Evolutionary conservation across 2,113 vertebrate species (phyloP), one percentile per base, ranked within the genome.

Genomic region (Triplophysa siluroides): DNA sequence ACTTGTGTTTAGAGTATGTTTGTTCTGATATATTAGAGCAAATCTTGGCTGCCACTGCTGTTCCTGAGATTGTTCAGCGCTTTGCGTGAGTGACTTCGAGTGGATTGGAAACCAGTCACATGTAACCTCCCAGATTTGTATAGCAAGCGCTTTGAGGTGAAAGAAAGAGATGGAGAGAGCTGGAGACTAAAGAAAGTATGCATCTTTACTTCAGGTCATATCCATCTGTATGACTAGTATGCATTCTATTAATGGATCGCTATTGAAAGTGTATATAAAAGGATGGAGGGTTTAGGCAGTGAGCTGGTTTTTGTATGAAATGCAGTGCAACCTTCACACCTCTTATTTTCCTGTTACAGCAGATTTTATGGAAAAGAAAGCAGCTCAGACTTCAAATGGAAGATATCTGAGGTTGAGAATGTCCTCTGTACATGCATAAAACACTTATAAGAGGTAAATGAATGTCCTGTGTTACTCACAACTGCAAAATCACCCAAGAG

Each of bases 361-460:
- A 87, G 81, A 80, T 79, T 92, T 86, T 88, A 87, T 86, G 67
- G 84, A 88, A 10, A 88, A 89, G 88, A 88, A 80, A 75, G 83
- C 84, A 14, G 81, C 74, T 84, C 68, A 54, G 75, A 82, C 87
- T 87, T 87, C 85, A 89, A 89, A 89, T 68, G 77, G 64, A 85
- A 77, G 78, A 80, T 82, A 87, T 89, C 83, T 26, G 56, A 76
- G 70, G 80, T 75, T 87, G 83, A 85, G 66, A 82, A 76, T 82
- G 82, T 84, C 85, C 81, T 84, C 78, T 83, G 68, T 64, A 73
- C 78, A 65, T 54, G 76, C 82, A 86, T 78, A 83, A 50, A 23
- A 47, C 47, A 14, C 19, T 26, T 38, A 56, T 56, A 58, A 21
- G n/a, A 21, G n/a, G n/a, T 24, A 2, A 54, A 19, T 1, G 45